These are phyloP conservation scores for Podarcis lilfordi DNA, from an alignment of 2,797 vertebrate genomes.

Conservation along the genomic window DNA sequence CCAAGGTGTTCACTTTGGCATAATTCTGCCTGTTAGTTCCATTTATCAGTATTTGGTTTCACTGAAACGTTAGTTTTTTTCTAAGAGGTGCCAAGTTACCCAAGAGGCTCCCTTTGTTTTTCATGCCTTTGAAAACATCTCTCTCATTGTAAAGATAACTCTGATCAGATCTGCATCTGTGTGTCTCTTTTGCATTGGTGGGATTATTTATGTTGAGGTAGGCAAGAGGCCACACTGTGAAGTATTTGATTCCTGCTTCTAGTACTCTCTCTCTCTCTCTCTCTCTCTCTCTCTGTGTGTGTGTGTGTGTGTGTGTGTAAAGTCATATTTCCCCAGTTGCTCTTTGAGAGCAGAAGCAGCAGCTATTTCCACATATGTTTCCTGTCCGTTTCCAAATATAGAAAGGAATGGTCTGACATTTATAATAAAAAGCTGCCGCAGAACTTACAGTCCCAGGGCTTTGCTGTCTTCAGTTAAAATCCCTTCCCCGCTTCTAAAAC, in stretches of 20 bases:
- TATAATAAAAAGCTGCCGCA: not conserved
- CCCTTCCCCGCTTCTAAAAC: not conserved
- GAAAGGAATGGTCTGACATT: not conserved
- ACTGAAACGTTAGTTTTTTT: not conserved
- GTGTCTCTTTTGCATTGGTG: not conserved
- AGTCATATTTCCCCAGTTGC: conserved; percentile 24
- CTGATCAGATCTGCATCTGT: not conserved
- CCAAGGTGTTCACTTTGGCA: not conserved
- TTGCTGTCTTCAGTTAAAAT: conserved; percentile 12
- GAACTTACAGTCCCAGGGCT: not conserved
- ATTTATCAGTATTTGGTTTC: not conserved
- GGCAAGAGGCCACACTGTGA: conserved; percentile 53
- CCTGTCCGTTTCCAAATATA: conserved; percentile 45
- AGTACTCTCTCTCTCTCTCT: not conserved
- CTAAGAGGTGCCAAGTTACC: not conserved
- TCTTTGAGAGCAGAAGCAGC: conserved; percentile 18
- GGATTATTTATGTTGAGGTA: conserved; percentile 13
- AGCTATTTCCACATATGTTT: conserved; percentile 45
- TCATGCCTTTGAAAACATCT: not conserved
- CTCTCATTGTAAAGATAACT: not conserved
- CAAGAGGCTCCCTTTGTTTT: not conserved
- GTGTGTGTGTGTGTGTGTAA: not conserved
- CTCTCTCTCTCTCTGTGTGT: not conserved
- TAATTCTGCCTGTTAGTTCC: not conserved
- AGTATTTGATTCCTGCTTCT: conserved; percentile 65